Conservation (phyloP, 2,888 invertebrate genomes). For the Tenthredo notha region DNA sequence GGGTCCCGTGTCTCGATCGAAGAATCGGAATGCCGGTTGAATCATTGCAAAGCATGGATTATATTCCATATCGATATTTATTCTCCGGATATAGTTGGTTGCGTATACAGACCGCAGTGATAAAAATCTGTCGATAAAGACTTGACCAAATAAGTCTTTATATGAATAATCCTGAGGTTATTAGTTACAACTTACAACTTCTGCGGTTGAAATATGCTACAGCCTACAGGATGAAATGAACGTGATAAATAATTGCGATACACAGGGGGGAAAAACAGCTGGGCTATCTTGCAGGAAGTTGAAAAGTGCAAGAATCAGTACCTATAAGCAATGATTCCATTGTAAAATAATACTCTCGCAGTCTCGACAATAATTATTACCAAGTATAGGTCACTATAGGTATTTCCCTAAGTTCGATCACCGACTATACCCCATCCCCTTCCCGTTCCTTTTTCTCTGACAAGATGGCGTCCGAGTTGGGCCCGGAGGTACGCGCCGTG, state of each 20-base stretch:
- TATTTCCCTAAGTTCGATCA: slow-evolving; percentile 20
- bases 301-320: no score
- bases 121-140: not conserved
- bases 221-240: not conserved
- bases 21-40: slow-evolving; percentile 17
- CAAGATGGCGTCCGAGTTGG: slow-evolving; percentile 70
- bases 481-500: slow-evolving; percentile 67
- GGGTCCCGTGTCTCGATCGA: not conserved
- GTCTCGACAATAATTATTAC: no score
- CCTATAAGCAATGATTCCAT: no score
- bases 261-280: not conserved
- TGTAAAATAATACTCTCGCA: no score
- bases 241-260: not conserved
- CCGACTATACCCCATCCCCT: slow-evolving; percentile 3
- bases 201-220: not conserved
- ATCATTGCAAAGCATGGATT: not conserved
- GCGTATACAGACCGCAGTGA: not conserved
- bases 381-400: not conserved
- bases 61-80: not conserved
- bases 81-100: not conserved
- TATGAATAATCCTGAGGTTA: not conserved
- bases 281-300: not conserved
- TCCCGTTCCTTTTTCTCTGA: slow-evolving; percentile 51
- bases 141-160: not conserved
- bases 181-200: no score